Percentiles rank a stretch among this genome's conserved stretches.
These are phyloP conservation scores for Malurus alboscapulatus DNA, from an alignment of 2,113 vertebrate species.

Conservation along the genomic window DNA sequence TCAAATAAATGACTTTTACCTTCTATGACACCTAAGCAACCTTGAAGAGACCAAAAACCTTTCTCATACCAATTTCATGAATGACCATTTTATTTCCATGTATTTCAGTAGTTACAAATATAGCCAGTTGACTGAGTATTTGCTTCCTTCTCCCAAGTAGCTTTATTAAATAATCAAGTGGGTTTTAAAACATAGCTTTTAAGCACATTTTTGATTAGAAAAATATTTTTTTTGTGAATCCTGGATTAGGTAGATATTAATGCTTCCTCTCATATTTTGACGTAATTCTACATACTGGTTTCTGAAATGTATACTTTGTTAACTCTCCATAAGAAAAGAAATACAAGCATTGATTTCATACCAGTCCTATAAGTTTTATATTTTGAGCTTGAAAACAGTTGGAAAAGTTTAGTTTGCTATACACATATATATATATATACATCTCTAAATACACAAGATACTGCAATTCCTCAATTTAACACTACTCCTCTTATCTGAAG, in stretches of 20 bases:
- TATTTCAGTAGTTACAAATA: constrained; percentile 21
- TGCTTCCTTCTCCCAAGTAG: not conserved
- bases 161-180: constrained; percentile 40
- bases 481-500: constrained; percentile 27
- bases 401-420: constrained; percentile 36
- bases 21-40: not conserved
- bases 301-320: not conserved
- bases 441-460: constrained; percentile 43
- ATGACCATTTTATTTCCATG: constrained; percentile 1
- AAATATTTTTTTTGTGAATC: constrained; percentile 31
- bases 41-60: not conserved
- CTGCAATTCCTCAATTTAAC: constrained; percentile 18
- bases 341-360: constrained; percentile 55
- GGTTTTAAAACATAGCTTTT: constrained; percentile 33
- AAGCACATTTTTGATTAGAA: constrained; percentile 39
- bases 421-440: constrained; percentile 5
- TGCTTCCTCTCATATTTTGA: not conserved
- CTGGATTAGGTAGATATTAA: constrained; percentile 4
- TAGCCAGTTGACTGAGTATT: not conserved
- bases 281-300: not conserved
- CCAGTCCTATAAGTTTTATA: not conserved
- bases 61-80: not conserved
- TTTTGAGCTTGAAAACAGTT: constrained; percentile 47
- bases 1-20: not conserved
- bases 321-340: constrained; percentile 17